phyloP scores from a whole-genome alignment of 2,113 vertebrate species.

The Esox niger region DNA sequence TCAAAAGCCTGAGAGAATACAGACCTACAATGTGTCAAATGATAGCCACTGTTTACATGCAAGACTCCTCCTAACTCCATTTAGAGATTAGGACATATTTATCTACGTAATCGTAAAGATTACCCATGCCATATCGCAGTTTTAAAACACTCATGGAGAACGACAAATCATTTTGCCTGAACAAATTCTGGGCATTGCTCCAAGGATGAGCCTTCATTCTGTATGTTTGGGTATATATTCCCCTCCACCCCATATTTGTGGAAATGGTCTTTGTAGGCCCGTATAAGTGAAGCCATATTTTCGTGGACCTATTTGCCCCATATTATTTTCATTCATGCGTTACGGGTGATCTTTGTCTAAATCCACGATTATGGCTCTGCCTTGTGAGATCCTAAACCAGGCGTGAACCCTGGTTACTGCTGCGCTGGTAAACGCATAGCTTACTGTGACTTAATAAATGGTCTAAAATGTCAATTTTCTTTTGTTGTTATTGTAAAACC shows the following conservation, averaged over 20 bases:
- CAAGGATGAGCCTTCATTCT: slow-evolving; percentile 4
- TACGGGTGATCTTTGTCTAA: slow-evolving; percentile 46
- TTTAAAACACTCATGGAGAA: slow-evolving; percentile 22
- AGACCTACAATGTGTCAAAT: slow-evolving; percentile 13
- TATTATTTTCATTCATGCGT: slow-evolving; percentile 35
- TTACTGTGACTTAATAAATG: neutral
- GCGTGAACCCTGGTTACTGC: slow-evolving; percentile 26
- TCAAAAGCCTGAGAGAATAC: slow-evolving; percentile 32
- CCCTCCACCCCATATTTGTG: slow-evolving; percentile 3
- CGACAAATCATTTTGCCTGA: slow-evolving; percentile 34
- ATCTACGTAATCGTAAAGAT: slow-evolving; percentile 14
- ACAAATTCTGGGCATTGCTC: slow-evolving; percentile 17
- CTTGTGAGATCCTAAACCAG: slow-evolving; percentile 14
- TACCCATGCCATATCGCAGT: neutral
- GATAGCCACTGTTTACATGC: slow-evolving; percentile 27
- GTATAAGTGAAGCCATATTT: slow-evolving; percentile 20
- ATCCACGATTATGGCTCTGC: slow-evolving; percentile 33
- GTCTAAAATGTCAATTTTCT: slow-evolving; percentile 13
- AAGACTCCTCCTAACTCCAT: slow-evolving; percentile 30
- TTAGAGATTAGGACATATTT: slow-evolving; percentile 25
- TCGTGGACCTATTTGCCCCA: slow-evolving; percentile 30
- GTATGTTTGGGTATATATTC: slow-evolving; percentile 19
- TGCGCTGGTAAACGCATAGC: slow-evolving; percentile 4
- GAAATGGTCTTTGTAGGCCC: no score
- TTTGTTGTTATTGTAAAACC: neutral